phyloP scores from a whole-genome alignment of 1,140 invertebrate genomes.

The Globodera ellingtonae region DNA sequence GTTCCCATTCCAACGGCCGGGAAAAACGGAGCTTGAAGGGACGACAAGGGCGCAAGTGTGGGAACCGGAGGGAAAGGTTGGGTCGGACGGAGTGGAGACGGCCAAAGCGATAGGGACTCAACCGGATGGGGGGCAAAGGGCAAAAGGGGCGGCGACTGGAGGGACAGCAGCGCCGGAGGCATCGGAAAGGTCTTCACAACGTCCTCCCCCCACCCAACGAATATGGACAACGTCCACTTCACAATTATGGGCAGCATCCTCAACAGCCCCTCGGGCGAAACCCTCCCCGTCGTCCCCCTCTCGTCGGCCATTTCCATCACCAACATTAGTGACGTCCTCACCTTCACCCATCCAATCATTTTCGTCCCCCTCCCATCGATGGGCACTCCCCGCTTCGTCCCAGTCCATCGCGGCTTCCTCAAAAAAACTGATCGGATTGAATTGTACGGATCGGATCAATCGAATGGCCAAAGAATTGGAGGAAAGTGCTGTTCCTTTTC shows the following conservation, averaged over 20 bases:
- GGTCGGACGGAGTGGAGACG: not conserved
- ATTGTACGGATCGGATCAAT: slow-evolving; percentile 27
- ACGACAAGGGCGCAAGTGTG: not conserved
- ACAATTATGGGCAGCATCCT: too few species aligned
- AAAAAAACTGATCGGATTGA: slow-evolving; percentile 16
- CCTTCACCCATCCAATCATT: not conserved
- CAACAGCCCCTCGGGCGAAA: not conserved
- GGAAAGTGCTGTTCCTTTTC: not conserved
- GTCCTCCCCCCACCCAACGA: too few species aligned
- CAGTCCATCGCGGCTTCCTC: not conserved
- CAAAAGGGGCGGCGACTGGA: not conserved
- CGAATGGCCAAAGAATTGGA: slow-evolving; percentile 32
- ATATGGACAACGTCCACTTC: too few species aligned
- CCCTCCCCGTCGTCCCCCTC: not conserved
- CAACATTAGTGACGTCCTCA: not conserved
- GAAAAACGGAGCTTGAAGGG: not conserved
- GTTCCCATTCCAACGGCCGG: not conserved
- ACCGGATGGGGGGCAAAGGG: not conserved
- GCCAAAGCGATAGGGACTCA: not conserved
- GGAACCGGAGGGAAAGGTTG: not conserved
- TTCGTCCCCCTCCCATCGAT: not conserved
- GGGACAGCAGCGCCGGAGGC: not conserved
- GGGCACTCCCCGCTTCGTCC: not conserved
- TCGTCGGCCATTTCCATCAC: not conserved
- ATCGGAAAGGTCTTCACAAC: not conserved